Conservation (phyloP, 2,113 vertebrate genomes). For the Limanda limanda region DNA sequence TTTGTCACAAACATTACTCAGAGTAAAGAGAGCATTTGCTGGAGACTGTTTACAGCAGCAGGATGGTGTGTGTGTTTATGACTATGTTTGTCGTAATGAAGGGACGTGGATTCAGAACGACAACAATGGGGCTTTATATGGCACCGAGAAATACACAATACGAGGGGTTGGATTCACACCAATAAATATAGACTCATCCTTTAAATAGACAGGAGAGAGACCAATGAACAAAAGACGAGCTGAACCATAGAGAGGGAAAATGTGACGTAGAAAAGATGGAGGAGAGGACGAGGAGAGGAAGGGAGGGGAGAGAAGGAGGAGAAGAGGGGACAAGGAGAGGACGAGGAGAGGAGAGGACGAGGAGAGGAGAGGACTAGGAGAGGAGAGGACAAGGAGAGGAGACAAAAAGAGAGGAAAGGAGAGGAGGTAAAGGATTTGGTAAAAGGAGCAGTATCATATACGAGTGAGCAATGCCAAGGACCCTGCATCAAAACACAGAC, state of each 20-base stretch:
- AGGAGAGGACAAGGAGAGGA: too few species aligned
- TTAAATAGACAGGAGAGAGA: neutral
- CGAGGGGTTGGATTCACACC: too few species aligned
- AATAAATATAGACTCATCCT: neutral
- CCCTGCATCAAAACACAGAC: slow-evolving; percentile 52
- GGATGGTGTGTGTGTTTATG: too few species aligned
- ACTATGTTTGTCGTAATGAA: too few species aligned
- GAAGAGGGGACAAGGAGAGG: slow-evolving; percentile 2
- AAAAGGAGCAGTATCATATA: slow-evolving; percentile 39
- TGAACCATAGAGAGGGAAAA: neutral
- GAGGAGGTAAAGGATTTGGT: too few species aligned
- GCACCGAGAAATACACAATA: neutral
- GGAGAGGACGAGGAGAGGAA: neutral
- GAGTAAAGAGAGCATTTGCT: too few species aligned
- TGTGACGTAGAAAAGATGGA: slow-evolving; percentile 36
- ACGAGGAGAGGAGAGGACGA: neutral
- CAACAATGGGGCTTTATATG: too few species aligned
- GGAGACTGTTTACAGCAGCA: too few species aligned
- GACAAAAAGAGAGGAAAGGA: slow-evolving; percentile 2
- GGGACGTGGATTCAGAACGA: neutral
- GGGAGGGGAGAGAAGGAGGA: neutral
- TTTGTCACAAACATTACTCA: too few species aligned
- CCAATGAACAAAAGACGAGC: neutral
- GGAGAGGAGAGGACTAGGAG: neutral
- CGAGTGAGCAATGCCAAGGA: slow-evolving; percentile 34